phyloP scores from a whole-genome alignment of 2,113 vertebrate species.

The Cryptomyrus ogoouensis region DNA sequence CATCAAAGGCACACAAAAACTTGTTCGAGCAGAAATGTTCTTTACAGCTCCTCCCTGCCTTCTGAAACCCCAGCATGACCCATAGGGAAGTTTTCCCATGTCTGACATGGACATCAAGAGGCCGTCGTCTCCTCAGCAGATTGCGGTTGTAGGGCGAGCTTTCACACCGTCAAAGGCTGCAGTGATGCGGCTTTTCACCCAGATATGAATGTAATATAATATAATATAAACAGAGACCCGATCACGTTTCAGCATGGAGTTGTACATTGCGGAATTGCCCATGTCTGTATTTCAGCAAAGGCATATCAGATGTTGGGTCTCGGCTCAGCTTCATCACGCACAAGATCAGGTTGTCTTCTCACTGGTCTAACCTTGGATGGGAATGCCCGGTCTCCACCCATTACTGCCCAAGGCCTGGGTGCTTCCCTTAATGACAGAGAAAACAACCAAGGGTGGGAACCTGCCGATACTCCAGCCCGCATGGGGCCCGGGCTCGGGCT shows the following conservation, averaged over 20 bases:
- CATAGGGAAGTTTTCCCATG: neutral
- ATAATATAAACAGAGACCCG: neutral
- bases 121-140: neutral
- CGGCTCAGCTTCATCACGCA: neutral
- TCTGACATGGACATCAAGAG: neutral
- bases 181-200: neutral
- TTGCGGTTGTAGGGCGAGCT: neutral
- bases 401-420: neutral
- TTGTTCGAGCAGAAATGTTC: neutral
- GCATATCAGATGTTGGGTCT: neutral
- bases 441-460: neutral
- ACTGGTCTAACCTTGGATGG: neutral
- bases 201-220: neutral
- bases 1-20: neutral
- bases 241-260: neutral
- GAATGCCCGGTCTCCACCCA: constrained; percentile 1
- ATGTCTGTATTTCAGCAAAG: neutral
- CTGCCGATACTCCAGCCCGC: neutral
- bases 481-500: neutral
- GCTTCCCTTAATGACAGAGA: neutral
- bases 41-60: neutral
- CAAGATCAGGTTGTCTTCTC: constrained; percentile 15
- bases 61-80: neutral
- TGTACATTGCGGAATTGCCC: neutral
- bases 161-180: neutral